phyloP scores from a whole-genome alignment of 2,113 vertebrate genomes.

The Sarotherodon lohbergeri region DNA sequence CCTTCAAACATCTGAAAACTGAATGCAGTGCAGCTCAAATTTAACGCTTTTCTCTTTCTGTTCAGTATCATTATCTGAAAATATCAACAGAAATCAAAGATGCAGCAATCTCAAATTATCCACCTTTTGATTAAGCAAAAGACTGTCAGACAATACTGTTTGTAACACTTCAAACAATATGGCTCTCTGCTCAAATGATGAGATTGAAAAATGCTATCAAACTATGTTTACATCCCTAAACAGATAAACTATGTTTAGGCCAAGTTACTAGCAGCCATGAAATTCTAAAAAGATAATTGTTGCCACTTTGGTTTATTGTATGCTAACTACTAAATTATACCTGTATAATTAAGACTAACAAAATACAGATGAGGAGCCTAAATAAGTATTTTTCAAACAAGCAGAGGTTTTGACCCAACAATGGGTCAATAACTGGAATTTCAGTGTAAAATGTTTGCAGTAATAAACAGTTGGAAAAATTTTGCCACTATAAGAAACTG shows the following conservation, averaged over 20 bases:
- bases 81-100: background rate
- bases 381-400: background rate
- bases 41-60: background rate
- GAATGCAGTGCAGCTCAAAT: background rate
- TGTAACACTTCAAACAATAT: background rate
- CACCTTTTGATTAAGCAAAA: background rate
- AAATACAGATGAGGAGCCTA: background rate
- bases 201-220: background rate
- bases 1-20: background rate
- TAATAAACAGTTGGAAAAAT: background rate
- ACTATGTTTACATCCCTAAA: background rate
- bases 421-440: background rate
- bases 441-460: background rate
- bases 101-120: background rate
- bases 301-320: background rate
- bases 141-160: background rate
- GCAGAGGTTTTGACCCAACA: background rate
- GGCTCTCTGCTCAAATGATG: background rate
- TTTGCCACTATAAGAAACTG: background rate
- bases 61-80: background rate
- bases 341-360: background rate
- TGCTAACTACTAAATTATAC: background rate
- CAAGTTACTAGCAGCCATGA: background rate
- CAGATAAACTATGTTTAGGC: background rate
- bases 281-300: background rate